Evolutionary conservation across 1,140 invertebrate genomes (phyloP), one percentile per base, ranked within the genome.

Genomic region (Cydia fagiglandana): DNA sequence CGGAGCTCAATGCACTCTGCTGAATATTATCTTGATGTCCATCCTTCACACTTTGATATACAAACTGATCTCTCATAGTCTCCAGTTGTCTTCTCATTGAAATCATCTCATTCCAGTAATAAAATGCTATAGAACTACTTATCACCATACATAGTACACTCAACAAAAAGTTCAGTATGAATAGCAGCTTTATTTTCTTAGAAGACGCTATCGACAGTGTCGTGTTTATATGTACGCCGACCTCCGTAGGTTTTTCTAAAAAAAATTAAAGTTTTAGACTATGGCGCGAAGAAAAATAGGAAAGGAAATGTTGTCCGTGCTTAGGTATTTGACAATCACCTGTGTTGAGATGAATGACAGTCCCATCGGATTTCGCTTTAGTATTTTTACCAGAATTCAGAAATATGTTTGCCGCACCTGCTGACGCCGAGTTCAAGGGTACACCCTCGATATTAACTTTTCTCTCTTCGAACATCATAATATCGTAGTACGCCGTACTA

Each of bases 191-290:
- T 78, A 92, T 91, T 89, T 92, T 92, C 89, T 91, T 92, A 82
- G 89, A 92, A 88, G 91, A 92, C 88, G 89, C 89, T 82, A 92
- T 88, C 45, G 89, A 88, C 77, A 92, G 84, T 28, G 89, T 92
- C 41, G 89, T 92, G 79, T 92, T 91, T 80, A 92, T 90, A 76
- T 92, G 91, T 30, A 92, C 86, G 75, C 88, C 91, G 75, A 91
- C 86, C 80, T 92, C 89, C n/a, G 89, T 77, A 13, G 88, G 85
- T 76, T 91, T 91, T 75, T 90, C 90, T 92, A 86, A 70, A 88
- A 89, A 66, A 77, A 81, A 81, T 81, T 79, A 85, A 38, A 68
- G 15, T 13, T 50, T 66, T 56, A 66, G 20, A 61, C 56, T 61
- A 1, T 53, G 20, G 56, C 56, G 56, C 56, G 56, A 61, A 61